Evolutionary conservation across 2,888 invertebrate genomes (phyloP), one percentile per base, ranked within the genome.

Genomic region (Dichetophora obliterata): DNA sequence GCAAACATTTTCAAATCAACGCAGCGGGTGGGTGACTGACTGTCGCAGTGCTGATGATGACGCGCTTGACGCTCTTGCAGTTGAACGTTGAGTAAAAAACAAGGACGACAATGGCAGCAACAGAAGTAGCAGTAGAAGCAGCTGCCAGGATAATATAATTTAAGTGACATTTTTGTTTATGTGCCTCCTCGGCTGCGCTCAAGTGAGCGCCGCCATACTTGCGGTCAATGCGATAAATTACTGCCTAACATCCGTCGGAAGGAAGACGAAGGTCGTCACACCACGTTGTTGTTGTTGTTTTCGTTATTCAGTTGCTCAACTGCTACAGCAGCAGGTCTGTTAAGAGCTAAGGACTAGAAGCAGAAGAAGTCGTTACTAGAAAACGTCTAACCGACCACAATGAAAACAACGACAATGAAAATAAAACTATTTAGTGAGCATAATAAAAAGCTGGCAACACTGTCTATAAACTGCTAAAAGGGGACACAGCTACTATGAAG

Each of bases 71-170:
- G n/a, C 43, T 24, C 31, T 14, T 24, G 11, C n/a, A 22, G 24
- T 22, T 57, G 9, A 9, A 34, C 57, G 37, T 57, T 34, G 54
- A n/a, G 6, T 11, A 31, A 4, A 14, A 54, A 22, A 22, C 3
- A 22, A 54, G 54, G 54, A 54, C 22, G 19, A n/a, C 19, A 19
- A 54, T 54, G 54, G 74, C 34, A 27, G 71, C 31, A 31, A 31
- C 52, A 27, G 65, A 65, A 74, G 80, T 80, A 79, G 77, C 70
- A 77, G 78, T 76, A 74, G 80, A 80, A 79, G 77, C 70, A 77
- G 78, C 77, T 82, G 81, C 80, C 81, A 79, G 83, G 82, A 85
- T 87, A 86, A 86, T 86, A 86, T 85, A 86, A 86, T 85, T 86
- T 86, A 84, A 85, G 85, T 84, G 85, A 82, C 81, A 84, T 83